These are phyloP conservation scores for Steinernema khuongi DNA, from an alignment of 1,140 invertebrate species.

Conservation along the genomic window DNA sequence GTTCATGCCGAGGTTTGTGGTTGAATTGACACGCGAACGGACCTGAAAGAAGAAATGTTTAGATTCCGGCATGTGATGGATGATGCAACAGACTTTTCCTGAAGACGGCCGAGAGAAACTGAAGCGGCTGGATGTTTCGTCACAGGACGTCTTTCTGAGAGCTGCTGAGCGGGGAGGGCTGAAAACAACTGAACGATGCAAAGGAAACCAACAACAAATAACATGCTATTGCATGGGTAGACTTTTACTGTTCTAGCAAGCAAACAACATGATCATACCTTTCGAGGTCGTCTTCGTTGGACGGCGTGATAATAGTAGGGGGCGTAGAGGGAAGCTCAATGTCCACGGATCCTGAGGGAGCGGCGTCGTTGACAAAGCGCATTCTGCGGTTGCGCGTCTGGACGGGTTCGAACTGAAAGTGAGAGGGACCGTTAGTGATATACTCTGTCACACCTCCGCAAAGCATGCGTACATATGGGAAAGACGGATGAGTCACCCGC, in stretches of 20 bases:
- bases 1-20: neutral
- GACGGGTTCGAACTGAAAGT: slow-evolving; percentile 1
- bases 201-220: neutral
- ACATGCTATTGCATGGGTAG: slow-evolving; percentile 62
- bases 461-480: neutral
- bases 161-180: neutral
- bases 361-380: neutral
- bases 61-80: neutral
- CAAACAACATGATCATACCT: no score
- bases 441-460: neutral
- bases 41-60: neutral
- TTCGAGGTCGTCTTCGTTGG: neutral
- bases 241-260: no score
- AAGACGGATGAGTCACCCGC: neutral
- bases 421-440: neutral
- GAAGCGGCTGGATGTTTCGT: neutral
- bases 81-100: neutral
- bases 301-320: neutral
- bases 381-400: neutral
- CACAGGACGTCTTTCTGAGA: neutral
- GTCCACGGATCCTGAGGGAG: neutral
- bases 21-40: neutral
- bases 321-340: neutral
- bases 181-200: slow-evolving; percentile 5
- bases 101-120: neutral